phyloP scores from a whole-genome alignment of 2,113 vertebrate species.

The Corythornis vintsioides region DNA sequence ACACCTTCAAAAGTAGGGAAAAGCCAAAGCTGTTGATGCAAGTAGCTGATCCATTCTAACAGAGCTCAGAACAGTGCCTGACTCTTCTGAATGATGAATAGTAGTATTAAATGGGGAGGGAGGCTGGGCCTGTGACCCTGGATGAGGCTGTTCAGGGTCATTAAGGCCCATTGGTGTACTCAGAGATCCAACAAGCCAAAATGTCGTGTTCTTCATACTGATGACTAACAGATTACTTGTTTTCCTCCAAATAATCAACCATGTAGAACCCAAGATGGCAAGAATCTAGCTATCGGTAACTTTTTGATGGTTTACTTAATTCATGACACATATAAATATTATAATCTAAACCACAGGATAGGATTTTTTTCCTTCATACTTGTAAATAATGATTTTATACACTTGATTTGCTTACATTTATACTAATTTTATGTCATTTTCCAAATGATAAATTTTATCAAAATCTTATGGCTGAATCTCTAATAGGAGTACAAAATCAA shows the following conservation, averaged over 20 bases:
- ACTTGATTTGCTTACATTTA: background rate
- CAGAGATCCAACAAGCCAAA: background rate
- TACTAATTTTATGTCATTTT: conserved; percentile 16
- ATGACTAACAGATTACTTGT: background rate
- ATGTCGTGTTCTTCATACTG: background rate
- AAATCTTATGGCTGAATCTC: background rate
- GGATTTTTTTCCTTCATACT: background rate
- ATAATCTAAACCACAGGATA: background rate
- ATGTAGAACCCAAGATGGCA: background rate
- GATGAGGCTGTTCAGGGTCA: no score
- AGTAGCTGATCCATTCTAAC: background rate
- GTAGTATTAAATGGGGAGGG: background rate
- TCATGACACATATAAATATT: background rate
- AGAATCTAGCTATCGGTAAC: background rate
- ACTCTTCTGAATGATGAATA: background rate
- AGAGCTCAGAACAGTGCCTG: background rate
- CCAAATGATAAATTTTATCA: background rate
- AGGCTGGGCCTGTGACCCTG: background rate
- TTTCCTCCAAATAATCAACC: background rate
- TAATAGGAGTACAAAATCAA: background rate
- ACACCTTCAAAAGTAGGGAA: background rate
- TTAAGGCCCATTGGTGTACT: background rate
- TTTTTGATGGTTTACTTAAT: background rate
- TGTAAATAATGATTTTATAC: background rate
- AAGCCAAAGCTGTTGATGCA: background rate